phyloP scores from a whole-genome alignment of 2,888 invertebrate species.

The Meloe dianella region DNA sequence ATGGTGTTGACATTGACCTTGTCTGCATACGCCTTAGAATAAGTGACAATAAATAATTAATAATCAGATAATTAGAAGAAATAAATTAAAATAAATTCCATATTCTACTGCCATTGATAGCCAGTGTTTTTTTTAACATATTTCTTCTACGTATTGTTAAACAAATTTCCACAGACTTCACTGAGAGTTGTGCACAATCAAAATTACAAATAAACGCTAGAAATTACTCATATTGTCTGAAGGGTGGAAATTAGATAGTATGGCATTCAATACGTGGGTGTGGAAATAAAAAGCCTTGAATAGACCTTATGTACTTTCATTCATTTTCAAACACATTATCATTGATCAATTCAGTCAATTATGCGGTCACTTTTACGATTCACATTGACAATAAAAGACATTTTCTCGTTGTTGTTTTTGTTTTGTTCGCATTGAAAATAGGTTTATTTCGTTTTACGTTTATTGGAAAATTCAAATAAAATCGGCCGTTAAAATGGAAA shows the following conservation, averaged over 20 bases:
- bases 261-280: background rate
- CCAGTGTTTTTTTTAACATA: no score
- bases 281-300: constrained; percentile 1
- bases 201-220: no score
- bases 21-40: background rate
- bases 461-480: no score
- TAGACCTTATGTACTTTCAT: background rate
- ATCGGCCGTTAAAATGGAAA: no score
- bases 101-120: no score
- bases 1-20: background rate
- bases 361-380: background rate
- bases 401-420: no score
- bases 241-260: background rate
- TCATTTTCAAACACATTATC: background rate
- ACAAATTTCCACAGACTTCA: no score
- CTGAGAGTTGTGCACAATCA: no score
- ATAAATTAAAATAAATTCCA: no score
- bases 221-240: no score
- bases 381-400: background rate
- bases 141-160: no score
- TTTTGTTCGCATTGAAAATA: background rate
- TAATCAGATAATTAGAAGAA: background rate
- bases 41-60: background rate
- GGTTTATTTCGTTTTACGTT: no score
- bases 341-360: background rate